Evolutionary conservation across 2,797 vertebrate species (phyloP), one percentile per base, ranked within the genome.

Genomic region (Semaprochilodus insignis): DNA sequence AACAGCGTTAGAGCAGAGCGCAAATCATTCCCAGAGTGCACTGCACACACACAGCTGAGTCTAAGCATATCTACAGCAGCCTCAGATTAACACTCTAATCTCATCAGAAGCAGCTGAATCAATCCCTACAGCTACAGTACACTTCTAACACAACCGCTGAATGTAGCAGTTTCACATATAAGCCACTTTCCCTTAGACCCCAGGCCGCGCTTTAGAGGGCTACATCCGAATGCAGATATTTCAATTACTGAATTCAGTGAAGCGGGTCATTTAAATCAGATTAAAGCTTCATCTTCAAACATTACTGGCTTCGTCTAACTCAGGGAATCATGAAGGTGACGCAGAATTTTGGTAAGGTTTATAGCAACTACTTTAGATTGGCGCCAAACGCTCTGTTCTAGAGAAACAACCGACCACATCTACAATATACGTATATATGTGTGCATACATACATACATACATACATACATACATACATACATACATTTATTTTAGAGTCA

Each of bases 1-100:
- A 23, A 25, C 69, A 51, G 69, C 6, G 6, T 14, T 69, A 21
- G 7, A 15, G 44, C 36, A 48, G 40, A 27, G 21, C 23, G 10
- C 70, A 69, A 40, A 48, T 3, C 36, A 48, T 40, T 69, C 66
- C 66, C 70, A 54, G 71, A 57, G 48, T 73, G 48, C 25, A 55
- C 51, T 54, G 25, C 51, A 57, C 15, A 10, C 72, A 55, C 72
- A 55, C 51, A 57, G 40, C 70, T 25, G 14, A 73, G 51, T 15
- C 71, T 0, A 25, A 31, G 71, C 71, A 55, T 55, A 57, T 36
- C 72, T 34, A 34, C 52, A 74, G 27, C 73, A n/a, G 73, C 55
- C 36, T n/a, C 55, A 74, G 48, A 74, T 36, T 59, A 60, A 55
- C 40, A 16, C 15, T 16, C 4, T 60, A 57, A 76, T 60, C 52